Percentiles rank a stretch among this genome's conserved stretches.
These are phyloP conservation scores for Dicroscelio sp. DNA, from an alignment of 2,888 invertebrate genomes.

Conservation along the genomic window DNA sequence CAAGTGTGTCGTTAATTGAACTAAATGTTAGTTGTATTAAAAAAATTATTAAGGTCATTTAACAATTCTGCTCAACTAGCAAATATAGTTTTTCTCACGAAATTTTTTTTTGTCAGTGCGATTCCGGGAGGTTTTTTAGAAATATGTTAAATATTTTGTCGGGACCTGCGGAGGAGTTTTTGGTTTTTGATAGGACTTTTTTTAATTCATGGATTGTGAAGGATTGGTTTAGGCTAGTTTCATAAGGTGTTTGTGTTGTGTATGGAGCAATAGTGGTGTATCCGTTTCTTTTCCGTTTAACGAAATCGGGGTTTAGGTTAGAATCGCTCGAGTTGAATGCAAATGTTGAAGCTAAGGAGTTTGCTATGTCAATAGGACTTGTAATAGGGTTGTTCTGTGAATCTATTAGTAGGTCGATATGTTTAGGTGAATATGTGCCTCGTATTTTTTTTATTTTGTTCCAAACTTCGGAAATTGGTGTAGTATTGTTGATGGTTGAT, in stretches of 20 bases:
- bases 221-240: background rate
- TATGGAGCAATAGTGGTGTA: background rate
- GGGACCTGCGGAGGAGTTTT: constrained; percentile 74
- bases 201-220: background rate
- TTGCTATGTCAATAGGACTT: background rate
- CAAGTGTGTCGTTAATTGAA: too few species aligned
- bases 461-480: background rate
- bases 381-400: background rate
- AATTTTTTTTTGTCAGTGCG: too few species aligned
- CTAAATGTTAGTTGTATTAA: too few species aligned
- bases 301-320: background rate
- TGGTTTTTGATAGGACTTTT: background rate
- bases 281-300: background rate
- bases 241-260: background rate
- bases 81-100: too few species aligned
- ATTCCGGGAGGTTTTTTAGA: constrained; percentile 56
- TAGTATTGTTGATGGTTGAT: background rate
- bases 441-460: background rate
- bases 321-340: background rate
- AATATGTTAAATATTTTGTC: constrained; percentile 66
- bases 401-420: background rate
- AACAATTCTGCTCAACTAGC: too few species aligned
- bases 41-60: too few species aligned
- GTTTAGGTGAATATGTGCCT: background rate
- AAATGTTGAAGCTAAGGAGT: background rate